phyloP scores from a whole-genome alignment of 2,888 invertebrate genomes.

The Drosophila acutilabella region DNA sequence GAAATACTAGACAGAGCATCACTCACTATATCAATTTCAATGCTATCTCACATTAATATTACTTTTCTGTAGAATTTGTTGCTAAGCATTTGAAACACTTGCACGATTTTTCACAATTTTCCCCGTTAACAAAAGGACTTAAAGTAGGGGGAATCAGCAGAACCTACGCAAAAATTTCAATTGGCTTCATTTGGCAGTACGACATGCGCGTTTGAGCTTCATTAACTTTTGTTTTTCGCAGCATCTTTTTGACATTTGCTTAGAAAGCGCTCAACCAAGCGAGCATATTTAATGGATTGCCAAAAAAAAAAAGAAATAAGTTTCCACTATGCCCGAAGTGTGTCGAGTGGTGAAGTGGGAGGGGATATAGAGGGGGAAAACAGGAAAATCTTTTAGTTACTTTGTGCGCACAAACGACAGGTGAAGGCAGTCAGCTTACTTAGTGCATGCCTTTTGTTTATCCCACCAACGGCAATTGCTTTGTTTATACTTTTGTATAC shows the following conservation, averaged over 20 bases:
- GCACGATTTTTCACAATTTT: conserved; percentile 6
- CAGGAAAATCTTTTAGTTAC: conserved; percentile 30
- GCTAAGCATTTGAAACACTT: conserved; percentile 30
- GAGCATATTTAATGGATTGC: conserved; percentile 72
- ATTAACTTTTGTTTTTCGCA: conserved; percentile 61
- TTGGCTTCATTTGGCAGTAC: conserved; percentile 72
- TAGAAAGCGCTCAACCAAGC: conserved; percentile 32
- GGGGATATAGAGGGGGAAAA: neutral
- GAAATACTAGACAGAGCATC: neutral
- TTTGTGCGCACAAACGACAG: conserved; percentile 25
- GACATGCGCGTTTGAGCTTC: conserved; percentile 74
- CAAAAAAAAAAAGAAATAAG: conserved; percentile 28
- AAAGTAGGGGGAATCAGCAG: neutral
- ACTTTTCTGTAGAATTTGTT: neutral
- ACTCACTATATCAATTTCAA: neutral
- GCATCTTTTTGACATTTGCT: conserved; percentile 41
- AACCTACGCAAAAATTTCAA: conserved; percentile 36
- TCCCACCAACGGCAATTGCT: conserved; percentile 52
- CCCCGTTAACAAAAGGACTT: neutral
- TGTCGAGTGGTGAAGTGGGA: conserved; percentile 26
- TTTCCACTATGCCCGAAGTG: conserved; percentile 33
- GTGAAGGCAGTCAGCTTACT: conserved; percentile 27
- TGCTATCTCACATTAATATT: neutral
- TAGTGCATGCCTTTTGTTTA: conserved; percentile 62
- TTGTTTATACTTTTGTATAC: conserved; percentile 62